phyloP scores from a whole-genome alignment of 37 sponge, comb jelly and placozoan genomes.

The Aplysina aerophoba region DNA sequence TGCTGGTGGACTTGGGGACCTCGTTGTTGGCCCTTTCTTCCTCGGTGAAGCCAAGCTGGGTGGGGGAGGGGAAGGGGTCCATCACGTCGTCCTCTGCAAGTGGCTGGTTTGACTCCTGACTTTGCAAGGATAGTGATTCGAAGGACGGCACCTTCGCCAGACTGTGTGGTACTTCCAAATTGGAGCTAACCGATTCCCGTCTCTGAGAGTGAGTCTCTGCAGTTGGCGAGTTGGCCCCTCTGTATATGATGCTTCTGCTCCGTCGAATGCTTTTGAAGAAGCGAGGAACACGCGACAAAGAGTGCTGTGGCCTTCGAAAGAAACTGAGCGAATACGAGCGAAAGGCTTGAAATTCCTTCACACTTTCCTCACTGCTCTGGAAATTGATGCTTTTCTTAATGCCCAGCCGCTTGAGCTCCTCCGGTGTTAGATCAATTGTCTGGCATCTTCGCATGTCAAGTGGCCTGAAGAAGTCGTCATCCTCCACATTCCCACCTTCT shows the following conservation, averaged over 20 bases:
- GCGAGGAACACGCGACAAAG: background rate
- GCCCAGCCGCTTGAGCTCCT: background rate
- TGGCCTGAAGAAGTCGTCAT: conserved; percentile 20
- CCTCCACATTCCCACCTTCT: background rate
- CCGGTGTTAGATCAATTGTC: background rate
- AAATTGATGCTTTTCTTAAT: background rate
- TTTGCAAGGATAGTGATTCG: background rate
- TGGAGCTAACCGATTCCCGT: too few species aligned
- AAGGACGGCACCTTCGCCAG: conserved; percentile 8
- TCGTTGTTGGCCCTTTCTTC: too few species aligned
- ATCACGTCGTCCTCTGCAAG: background rate
- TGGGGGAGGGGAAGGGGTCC: too few species aligned
- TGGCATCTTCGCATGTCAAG: background rate
- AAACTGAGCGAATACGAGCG: conserved; percentile 22
- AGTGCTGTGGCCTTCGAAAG: conserved; percentile 1
- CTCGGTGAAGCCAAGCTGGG: too few species aligned
- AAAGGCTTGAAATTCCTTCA: conserved; percentile 31
- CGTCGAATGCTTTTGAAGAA: conserved; percentile 16
- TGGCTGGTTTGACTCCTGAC: background rate
- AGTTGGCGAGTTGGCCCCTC: too few species aligned
- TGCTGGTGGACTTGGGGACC: too few species aligned
- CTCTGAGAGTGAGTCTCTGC: too few species aligned
- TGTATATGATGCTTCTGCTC: background rate
- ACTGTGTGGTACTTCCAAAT: background rate
- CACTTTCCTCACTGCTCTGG: background rate